Base-by-base conservation (phyloP, 35 echinoderm and acorn worm genomes). In the Ptychodera flava region DNA sequence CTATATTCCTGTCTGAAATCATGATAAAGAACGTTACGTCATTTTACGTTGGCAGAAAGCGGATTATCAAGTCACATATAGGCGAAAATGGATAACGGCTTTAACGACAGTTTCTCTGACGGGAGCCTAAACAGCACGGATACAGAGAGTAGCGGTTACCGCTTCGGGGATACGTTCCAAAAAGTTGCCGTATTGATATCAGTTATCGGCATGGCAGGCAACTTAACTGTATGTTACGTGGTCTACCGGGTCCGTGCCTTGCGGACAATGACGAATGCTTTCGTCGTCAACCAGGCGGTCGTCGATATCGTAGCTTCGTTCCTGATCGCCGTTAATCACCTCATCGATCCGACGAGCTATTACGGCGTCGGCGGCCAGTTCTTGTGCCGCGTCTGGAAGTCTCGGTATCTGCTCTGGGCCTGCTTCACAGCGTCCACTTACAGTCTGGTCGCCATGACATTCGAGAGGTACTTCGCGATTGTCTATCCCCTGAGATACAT, bases 381-480 rank as follows among this genome's bases (percentile, higher is more conserved):
- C 36, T 32, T 75, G 29, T 89, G 87, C 36, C 36, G 35, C 30
- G 16, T 89, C 1, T 89, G 87, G 87, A 33, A 31, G 16, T 80
- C 87, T 31, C 79, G 38, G 22, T 80, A 82, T 30, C 76, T 89
- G 14, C 33, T 89, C 0, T 89, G 79, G 34, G 34, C 35, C 29
- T 36, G 81, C 33, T 29, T 89, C 1, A 77, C 79, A 28, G 36
- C 45, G 27, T 89, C 87, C 0, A 89, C 87, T 64, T 82, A 82
- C 80, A 89, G 53, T 33, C 37, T 89, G 1, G 36, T 89, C 0
- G 64, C 53, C 29, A 30, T 89, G 28, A 89, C 87, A 38, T 53
- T 89, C n/a, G 87, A 89, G 80, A 80, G 87, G 10, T 89, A 89
- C 34, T 37, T 89, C 34, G 87, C 87, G 15, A 89, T 89, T 27